Conservation (phyloP, 1,140 invertebrate species). For the Acromyrmex echinatior region DNA sequence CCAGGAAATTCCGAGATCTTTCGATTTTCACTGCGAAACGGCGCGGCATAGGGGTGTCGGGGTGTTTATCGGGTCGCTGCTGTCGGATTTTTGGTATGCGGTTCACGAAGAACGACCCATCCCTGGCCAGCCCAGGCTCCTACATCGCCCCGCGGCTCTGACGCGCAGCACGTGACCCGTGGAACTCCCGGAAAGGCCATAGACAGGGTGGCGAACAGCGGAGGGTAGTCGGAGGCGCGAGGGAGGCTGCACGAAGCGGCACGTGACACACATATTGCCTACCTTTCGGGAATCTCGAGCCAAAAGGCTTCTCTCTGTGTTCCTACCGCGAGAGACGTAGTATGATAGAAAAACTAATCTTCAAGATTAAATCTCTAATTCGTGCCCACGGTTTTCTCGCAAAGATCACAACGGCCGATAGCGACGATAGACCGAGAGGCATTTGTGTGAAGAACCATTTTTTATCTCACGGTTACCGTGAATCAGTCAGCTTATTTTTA, state of each 20-base stretch:
- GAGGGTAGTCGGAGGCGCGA: slow-evolving; percentile 21
- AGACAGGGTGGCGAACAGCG: slow-evolving; percentile 35
- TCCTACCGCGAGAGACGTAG: background rate
- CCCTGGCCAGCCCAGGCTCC: slow-evolving; percentile 53
- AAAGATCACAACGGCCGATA: slow-evolving; percentile 44
- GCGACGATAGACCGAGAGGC: slow-evolving; percentile 3
- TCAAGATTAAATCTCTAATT: slow-evolving; percentile 74
- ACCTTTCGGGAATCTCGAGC: slow-evolving; percentile 71
- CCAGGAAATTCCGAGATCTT: slow-evolving; percentile 58
- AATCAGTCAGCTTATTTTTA: slow-evolving; percentile 28
- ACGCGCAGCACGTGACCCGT: slow-evolving; percentile 74
- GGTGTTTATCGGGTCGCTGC: slow-evolving; percentile 75
- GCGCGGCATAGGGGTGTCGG: slow-evolving; percentile 48
- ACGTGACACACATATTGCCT: slow-evolving; percentile 81
- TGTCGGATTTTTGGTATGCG: slow-evolving; percentile 70
- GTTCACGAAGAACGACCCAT: slow-evolving; percentile 73
- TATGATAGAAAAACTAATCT: slow-evolving; percentile 74
- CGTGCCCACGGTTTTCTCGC: slow-evolving; percentile 45
- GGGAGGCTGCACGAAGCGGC: slow-evolving; percentile 58
- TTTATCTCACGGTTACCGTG: slow-evolving; percentile 25
- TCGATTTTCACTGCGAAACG: slow-evolving; percentile 61
- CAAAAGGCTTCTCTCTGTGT: slow-evolving; percentile 55
- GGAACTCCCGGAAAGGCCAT: slow-evolving; percentile 39
- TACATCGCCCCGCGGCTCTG: slow-evolving; percentile 61
- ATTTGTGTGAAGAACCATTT: slow-evolving; percentile 35